These are phyloP conservation scores for Conger conger DNA, from an alignment of 2,113 vertebrate genomes.

Conservation along the genomic window DNA sequence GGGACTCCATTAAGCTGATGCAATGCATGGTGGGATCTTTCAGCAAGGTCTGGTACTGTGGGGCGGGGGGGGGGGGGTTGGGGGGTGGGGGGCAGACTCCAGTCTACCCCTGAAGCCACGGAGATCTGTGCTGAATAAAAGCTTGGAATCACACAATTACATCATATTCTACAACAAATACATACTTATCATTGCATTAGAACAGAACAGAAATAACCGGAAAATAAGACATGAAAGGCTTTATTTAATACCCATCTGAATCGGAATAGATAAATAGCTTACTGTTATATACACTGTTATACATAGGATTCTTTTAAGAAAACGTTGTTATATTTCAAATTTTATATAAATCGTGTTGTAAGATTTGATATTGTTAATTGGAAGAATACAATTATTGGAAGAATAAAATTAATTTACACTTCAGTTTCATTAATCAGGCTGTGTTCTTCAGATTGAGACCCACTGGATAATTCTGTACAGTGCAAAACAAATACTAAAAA, in stretches of 20 bases:
- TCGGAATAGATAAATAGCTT: constrained; percentile 19
- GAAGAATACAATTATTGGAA: not conserved
- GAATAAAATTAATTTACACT: not conserved
- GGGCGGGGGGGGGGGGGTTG: too few species aligned
- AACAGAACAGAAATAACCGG: not conserved
- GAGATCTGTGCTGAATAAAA: too few species aligned
- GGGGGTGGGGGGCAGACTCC: too few species aligned
- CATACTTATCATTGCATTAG: too few species aligned
- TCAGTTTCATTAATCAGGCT: not conserved
- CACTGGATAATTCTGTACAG: not conserved
- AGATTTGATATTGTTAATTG: not conserved
- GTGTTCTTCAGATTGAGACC: not conserved
- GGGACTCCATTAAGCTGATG: too few species aligned
- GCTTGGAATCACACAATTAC: too few species aligned
- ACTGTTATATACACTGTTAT: constrained; percentile 28
- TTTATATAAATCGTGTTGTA: constrained; percentile 21
- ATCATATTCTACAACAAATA: too few species aligned
- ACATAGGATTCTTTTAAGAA: constrained; percentile 12
- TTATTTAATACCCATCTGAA: constrained; percentile 27
- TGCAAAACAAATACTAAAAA: not conserved
- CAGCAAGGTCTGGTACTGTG: too few species aligned
- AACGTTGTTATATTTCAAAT: constrained; percentile 10
- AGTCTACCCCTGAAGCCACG: too few species aligned
- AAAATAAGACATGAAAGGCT: constrained; percentile 3
- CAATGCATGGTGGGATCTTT: too few species aligned